Percentiles rank a stretch among this genome's conserved stretches.
phyloP scores from a whole-genome alignment of 2,113 vertebrate genomes.

The Xerus inauris region DNA sequence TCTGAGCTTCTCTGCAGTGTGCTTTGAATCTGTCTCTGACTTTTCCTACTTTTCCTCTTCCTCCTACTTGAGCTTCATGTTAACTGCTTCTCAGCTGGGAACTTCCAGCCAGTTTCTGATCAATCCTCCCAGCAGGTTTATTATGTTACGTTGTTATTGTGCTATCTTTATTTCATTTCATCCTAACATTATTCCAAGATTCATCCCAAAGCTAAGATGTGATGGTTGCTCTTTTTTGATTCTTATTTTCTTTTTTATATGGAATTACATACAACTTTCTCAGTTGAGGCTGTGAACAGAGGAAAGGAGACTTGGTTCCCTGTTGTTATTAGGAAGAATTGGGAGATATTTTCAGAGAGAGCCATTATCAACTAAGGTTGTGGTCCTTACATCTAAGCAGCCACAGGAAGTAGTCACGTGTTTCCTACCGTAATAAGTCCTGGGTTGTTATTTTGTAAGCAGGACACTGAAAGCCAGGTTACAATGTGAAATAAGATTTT shows the following conservation, averaged over 20 bases:
- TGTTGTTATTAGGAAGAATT: neutral
- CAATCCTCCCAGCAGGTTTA: neutral
- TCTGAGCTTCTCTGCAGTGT: neutral
- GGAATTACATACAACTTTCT: neutral
- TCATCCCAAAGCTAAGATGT: slow-evolving; percentile 8
- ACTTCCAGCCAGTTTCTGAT: neutral
- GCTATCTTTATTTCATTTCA: neutral
- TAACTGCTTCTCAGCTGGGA: neutral
- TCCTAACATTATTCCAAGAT: neutral
- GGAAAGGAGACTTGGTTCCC: neutral
- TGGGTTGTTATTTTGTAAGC: slow-evolving; percentile 9
- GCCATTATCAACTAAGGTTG: neutral
- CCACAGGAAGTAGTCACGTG: neutral
- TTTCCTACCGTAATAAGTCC: neutral
- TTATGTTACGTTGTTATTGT: neutral
- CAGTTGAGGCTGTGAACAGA: neutral
- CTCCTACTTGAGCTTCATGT: neutral
- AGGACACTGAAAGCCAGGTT: neutral
- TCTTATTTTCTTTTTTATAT: neutral
- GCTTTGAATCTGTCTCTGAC: neutral
- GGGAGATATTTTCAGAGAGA: neutral
- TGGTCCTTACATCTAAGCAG: neutral
- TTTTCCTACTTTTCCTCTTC: neutral
- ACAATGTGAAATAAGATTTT: slow-evolving; percentile 14
- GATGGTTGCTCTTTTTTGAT: neutral